A percentile compares a stretch with the other conserved stretches of the same genome.
These are phyloP conservation scores for Corythornis cristatus DNA, from an alignment of 2,113 vertebrate species.

Conservation along the genomic window DNA sequence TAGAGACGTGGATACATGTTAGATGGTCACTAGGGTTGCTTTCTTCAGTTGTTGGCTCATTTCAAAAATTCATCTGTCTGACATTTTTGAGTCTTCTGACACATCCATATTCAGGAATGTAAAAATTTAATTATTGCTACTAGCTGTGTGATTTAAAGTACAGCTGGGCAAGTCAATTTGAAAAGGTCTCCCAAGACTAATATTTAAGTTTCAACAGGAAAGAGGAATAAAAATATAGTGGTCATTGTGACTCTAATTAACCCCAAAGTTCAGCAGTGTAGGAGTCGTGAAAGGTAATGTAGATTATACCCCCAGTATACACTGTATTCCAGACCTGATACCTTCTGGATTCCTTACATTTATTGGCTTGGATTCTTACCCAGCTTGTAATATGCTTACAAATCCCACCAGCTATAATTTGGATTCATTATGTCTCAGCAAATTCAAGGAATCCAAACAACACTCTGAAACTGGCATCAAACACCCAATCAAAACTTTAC, in stretches of 20 bases:
- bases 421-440: not conserved
- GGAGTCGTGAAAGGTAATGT: not conserved
- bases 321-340: not conserved
- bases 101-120: not conserved
- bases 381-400: not conserved
- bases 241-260: not conserved
- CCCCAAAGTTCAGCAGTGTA: not conserved
- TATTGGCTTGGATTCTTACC: not conserved
- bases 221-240: constrained; percentile 1
- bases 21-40: constrained; percentile 46
- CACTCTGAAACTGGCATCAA: constrained; percentile 43
- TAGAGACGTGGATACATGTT: constrained; percentile 28
- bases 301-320: not conserved
- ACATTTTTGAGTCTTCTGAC: constrained; percentile 11
- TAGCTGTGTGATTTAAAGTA: not conserved
- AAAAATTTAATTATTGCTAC: constrained; percentile 17
- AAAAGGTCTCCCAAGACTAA: constrained; percentile 18
- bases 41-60: constrained; percentile 1
- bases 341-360: not conserved
- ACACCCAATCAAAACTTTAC: constrained; percentile 61
- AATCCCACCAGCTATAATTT: not conserved
- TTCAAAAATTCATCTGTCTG: not conserved
- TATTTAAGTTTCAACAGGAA: not conserved
- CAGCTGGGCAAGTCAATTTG: not conserved
- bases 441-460: constrained; percentile 44